Conservation (phyloP, 2,888 invertebrate species). For the Hypena proboscidalis region DNA sequence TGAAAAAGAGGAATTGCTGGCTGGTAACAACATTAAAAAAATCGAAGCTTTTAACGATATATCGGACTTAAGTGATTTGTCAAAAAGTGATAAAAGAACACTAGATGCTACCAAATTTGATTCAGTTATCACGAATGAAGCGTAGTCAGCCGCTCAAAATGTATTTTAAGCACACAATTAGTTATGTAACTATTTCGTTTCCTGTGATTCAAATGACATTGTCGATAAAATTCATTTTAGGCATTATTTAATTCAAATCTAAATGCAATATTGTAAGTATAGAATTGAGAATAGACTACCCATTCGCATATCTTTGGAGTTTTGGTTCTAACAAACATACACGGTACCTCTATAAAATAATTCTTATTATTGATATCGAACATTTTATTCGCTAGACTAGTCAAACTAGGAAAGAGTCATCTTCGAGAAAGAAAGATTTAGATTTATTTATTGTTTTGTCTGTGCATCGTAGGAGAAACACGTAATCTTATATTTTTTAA, state of each 20-base stretch:
- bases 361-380: slow-evolving; percentile 42
- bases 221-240: slow-evolving; percentile 55
- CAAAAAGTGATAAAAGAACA: slow-evolving; percentile 80
- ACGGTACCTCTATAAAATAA: slow-evolving; percentile 41
- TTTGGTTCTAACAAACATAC: slow-evolving; percentile 23
- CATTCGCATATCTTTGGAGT: no score
- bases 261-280: slow-evolving; percentile 46
- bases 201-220: slow-evolving; percentile 68
- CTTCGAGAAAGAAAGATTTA: slow-evolving; percentile 63
- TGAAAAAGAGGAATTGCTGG: slow-evolving; percentile 56
- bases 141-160: slow-evolving; percentile 55
- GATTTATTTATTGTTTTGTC: slow-evolving; percentile 75
- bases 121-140: slow-evolving; percentile 67
- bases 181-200: slow-evolving; percentile 66
- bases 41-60: slow-evolving; percentile 73
- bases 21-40: slow-evolving; percentile 61
- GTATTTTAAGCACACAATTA: slow-evolving; percentile 45
- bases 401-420: slow-evolving; percentile 77
- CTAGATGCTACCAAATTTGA: slow-evolving; percentile 68
- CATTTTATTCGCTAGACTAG: slow-evolving; percentile 77
- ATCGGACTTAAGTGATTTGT: slow-evolving; percentile 79
- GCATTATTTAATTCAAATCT: slow-evolving; percentile 51
- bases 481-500: slow-evolving; percentile 20
- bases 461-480: no score
- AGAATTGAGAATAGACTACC: slow-evolving; percentile 32